Conservation (phyloP, 2,888 invertebrate genomes). For the Hermaeophaga mercurialis region DNA sequence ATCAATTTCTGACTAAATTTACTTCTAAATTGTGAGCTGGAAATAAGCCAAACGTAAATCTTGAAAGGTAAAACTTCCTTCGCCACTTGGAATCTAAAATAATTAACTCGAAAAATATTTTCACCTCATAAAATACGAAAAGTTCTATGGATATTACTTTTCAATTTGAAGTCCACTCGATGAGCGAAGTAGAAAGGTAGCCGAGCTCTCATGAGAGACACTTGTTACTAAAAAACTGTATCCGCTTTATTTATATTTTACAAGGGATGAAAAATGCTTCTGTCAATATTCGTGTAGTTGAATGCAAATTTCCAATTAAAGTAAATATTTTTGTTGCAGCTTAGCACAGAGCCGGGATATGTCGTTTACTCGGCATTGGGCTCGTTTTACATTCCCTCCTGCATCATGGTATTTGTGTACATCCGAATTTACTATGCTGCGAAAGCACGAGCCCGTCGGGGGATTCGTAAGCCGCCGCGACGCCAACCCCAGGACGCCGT, state of each 20-base stretch:
- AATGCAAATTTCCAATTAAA: conserved; percentile 8
- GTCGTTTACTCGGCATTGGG: conserved; percentile 97
- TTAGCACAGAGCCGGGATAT: conserved; percentile 96
- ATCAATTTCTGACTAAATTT: neutral
- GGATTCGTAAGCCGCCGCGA: conserved; percentile 81
- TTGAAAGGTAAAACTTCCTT: neutral
- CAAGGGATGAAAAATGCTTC: too few species aligned
- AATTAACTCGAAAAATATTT: neutral
- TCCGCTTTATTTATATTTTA: too few species aligned
- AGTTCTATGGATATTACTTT: neutral
- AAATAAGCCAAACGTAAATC: neutral
- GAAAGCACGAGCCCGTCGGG: conserved; percentile 86
- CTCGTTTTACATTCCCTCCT: conserved; percentile 98
- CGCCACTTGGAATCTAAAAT: neutral
- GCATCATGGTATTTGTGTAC: conserved; percentile 99
- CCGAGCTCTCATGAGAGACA: too few species aligned
- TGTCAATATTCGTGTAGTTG: too few species aligned
- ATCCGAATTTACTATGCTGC: conserved; percentile 98
- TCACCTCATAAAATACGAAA: neutral
- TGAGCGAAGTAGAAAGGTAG: too few species aligned
- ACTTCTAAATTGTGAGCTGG: neutral
- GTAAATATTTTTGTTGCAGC: conserved; percentile 64
- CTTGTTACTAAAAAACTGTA: too few species aligned
- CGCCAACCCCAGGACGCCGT: conserved; percentile 60
- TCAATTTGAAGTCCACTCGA: neutral